Percentiles rank a stretch among this genome's conserved stretches.
phyloP scores from a whole-genome alignment of 2,797 vertebrate genomes.

The Scarus forsteni region DNA sequence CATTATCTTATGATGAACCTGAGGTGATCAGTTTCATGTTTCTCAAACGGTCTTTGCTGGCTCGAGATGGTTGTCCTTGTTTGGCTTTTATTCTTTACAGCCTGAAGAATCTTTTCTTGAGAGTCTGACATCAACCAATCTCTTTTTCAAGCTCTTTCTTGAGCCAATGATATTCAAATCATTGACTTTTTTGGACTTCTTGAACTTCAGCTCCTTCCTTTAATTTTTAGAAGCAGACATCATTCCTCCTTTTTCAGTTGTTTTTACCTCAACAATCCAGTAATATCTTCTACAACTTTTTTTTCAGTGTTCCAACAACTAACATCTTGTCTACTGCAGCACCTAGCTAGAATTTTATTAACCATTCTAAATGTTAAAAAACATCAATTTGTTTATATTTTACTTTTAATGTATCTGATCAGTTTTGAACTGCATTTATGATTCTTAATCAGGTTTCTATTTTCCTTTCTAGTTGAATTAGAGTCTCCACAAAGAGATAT shows the following conservation, averaged over 20 bases:
- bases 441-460: slow-evolving; percentile 51
- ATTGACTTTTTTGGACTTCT: slow-evolving; percentile 45
- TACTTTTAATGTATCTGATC: slow-evolving; percentile 1
- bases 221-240: slow-evolving; percentile 50
- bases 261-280: neutral
- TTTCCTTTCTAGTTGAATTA: slow-evolving; percentile 79
- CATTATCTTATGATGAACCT: slow-evolving; percentile 48
- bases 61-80: slow-evolving; percentile 33
- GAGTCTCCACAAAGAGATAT: slow-evolving; percentile 80
- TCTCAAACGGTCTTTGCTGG: slow-evolving; percentile 46
- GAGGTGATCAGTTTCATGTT: slow-evolving; percentile 67
- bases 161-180: slow-evolving; percentile 78
- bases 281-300: slow-evolving; percentile 12
- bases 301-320: slow-evolving; percentile 30
- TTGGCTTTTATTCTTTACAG: slow-evolving; percentile 42
- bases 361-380: neutral
- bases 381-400: slow-evolving; percentile 13
- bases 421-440: neutral
- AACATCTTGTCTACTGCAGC: slow-evolving; percentile 9
- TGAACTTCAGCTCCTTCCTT: slow-evolving; percentile 30
- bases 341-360: slow-evolving; percentile 2
- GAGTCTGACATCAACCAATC: slow-evolving; percentile 20
- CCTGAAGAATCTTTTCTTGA: slow-evolving; percentile 45
- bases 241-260: slow-evolving; percentile 4
- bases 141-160: slow-evolving; percentile 69